Percentiles rank a stretch among this genome's conserved stretches.
phyloP scores from a whole-genome alignment of 1,140 invertebrate genomes.

The Anastrepha ludens region DNA sequence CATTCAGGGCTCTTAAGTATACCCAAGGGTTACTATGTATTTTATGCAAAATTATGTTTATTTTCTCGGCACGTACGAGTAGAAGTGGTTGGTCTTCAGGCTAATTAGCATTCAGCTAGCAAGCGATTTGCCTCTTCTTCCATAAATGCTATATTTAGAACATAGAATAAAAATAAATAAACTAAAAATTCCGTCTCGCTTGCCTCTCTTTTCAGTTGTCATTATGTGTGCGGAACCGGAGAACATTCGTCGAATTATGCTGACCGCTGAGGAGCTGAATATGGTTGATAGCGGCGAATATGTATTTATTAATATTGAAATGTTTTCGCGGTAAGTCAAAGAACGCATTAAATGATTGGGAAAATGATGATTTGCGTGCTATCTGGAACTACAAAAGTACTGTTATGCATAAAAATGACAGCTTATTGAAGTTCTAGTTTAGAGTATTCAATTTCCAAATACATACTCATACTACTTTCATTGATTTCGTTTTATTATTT shows the following conservation, averaged over 20 bases:
- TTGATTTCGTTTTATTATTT: too few species aligned
- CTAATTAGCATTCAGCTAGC: neutral
- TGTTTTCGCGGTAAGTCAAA: slow-evolving; percentile 91
- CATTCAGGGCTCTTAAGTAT: neutral
- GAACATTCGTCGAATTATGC: slow-evolving; percentile 90
- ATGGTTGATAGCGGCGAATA: slow-evolving; percentile 97
- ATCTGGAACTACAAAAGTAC: too few species aligned
- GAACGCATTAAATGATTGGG: neutral
- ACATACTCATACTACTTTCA: too few species aligned
- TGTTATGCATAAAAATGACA: too few species aligned
- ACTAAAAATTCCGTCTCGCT: neutral
- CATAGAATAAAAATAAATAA: neutral
- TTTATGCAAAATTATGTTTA: neutral
- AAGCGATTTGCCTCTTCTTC: neutral
- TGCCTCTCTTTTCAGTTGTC: slow-evolving; percentile 85
- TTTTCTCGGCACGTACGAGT: neutral
- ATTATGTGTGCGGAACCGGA: slow-evolving; percentile 93
- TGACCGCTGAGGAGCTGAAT: slow-evolving; percentile 92
- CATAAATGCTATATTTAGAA: neutral
- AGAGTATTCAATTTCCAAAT: too few species aligned
- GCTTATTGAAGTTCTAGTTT: too few species aligned
- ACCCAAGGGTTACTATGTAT: neutral
- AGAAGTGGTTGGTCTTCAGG: neutral
- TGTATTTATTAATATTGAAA: slow-evolving; percentile 97
- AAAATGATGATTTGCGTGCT: too few species aligned